Conservation (phyloP, 2,888 invertebrate species). For the Andrena hattorfiana region DNA sequence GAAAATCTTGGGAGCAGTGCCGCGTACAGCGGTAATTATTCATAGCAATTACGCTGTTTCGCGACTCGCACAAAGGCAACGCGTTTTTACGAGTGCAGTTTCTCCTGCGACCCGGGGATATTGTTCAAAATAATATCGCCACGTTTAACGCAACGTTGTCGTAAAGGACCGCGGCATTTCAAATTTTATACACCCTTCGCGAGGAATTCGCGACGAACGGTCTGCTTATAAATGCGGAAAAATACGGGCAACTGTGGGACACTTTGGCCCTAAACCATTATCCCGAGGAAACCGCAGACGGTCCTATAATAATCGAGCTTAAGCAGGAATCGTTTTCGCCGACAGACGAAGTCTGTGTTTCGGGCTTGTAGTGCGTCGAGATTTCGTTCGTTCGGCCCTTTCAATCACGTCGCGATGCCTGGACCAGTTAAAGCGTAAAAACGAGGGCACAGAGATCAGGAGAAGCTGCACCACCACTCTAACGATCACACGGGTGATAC, state of each 20-base stretch:
- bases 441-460: neutral
- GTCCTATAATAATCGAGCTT: neutral
- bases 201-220: constrained; percentile 8
- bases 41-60: constrained; percentile 64
- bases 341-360: constrained; percentile 7
- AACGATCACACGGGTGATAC: constrained; percentile 4
- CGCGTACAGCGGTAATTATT: constrained; percentile 59
- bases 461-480: neutral
- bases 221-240: neutral
- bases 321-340: constrained; percentile 4
- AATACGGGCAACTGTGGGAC: neutral
- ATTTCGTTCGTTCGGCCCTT: neutral
- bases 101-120: constrained; percentile 38
- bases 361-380: constrained; percentile 1
- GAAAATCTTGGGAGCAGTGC: constrained; percentile 37
- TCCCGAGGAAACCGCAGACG: neutral
- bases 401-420: neutral
- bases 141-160: constrained; percentile 43
- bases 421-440: neutral
- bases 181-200: constrained; percentile 44
- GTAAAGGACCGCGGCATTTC: constrained; percentile 28
- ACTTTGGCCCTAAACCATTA: neutral
- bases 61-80: constrained; percentile 59
- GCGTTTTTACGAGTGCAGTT: constrained; percentile 32
- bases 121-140: constrained; percentile 64